These are phyloP conservation scores for Heliconius hortense DNA, from an alignment of 2,888 invertebrate species.

Conservation along the genomic window DNA sequence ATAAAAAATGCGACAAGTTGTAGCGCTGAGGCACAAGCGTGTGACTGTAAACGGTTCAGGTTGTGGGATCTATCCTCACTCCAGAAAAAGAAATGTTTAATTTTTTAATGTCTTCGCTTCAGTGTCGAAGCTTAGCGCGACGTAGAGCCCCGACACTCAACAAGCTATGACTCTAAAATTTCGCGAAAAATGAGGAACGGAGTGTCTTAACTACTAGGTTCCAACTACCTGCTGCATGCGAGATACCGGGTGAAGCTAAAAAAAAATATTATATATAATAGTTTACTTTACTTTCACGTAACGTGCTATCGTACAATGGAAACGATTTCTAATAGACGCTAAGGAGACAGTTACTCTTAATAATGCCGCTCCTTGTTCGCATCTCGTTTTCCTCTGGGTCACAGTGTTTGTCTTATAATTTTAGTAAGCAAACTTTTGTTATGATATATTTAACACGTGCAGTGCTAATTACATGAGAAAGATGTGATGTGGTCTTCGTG, in stretches of 20 bases:
- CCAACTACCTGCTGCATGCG: too few relatives aligned
- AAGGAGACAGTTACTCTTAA: conserved; percentile 28
- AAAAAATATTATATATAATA: too few relatives aligned
- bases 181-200: neutral
- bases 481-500: too few relatives aligned
- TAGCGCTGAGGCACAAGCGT: neutral
- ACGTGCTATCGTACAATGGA: neutral
- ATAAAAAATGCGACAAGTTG: neutral
- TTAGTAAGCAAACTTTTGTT: neutral
- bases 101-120: neutral
- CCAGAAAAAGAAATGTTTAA: neutral
- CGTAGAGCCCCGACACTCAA: neutral
- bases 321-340: conserved; percentile 29
- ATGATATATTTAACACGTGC: neutral
- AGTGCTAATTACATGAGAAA: neutral
- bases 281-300: too few relatives aligned
- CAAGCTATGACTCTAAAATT: neutral
- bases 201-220: neutral
- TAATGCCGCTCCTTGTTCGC: conserved; percentile 21
- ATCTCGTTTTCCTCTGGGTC: conserved; percentile 14
- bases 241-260: too few relatives aligned
- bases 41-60: neutral
- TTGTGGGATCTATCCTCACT: too few relatives aligned
- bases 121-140: neutral
- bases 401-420: neutral